Conservation (phyloP, 2,888 invertebrate genomes). For the Argynnis bischoffii region DNA sequence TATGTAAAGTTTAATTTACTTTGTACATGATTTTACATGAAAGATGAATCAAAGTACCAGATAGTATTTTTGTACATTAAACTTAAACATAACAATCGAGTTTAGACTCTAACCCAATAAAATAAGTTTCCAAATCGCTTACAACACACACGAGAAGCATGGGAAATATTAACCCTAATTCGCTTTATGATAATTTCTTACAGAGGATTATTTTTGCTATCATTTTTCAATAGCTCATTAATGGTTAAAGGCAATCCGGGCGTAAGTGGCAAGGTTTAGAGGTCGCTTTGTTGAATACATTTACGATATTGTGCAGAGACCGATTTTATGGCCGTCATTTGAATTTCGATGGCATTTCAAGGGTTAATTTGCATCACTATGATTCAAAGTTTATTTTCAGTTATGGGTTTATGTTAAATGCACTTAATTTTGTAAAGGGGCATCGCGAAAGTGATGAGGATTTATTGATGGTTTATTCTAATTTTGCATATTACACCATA, state of each 20-base stretch:
- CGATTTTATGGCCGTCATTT: constrained; percentile 78
- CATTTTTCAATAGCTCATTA: constrained; percentile 83
- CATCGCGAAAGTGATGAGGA: constrained; percentile 14
- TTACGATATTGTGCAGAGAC: constrained; percentile 66
- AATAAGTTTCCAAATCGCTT: constrained; percentile 41
- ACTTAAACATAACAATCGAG: constrained; percentile 23
- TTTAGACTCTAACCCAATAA: constrained; percentile 7
- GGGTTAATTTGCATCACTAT: constrained; percentile 79
- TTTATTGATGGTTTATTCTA: constrained; percentile 19
- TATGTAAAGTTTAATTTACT: constrained; percentile 39
- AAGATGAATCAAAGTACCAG: constrained; percentile 33
- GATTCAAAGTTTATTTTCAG: constrained; percentile 74
- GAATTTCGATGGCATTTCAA: constrained; percentile 69
- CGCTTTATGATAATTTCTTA: constrained; percentile 73
- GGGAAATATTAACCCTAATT: constrained; percentile 68
- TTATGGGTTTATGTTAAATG: constrained; percentile 26
- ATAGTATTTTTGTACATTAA: constrained; percentile 50
- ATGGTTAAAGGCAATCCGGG: constrained; percentile 64
- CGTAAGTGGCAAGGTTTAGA: constrained; percentile 67
- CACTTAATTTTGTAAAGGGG: constrained; percentile 22
- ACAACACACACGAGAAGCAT: constrained; percentile 40
- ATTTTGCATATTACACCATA: constrained; percentile 11
- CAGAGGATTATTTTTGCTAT: constrained; percentile 77
- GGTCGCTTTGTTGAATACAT: constrained; percentile 59
- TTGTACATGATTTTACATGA: constrained; percentile 20